phyloP scores from a whole-genome alignment of 2,113 vertebrate genomes.

The Daboia siamensis region DNA sequence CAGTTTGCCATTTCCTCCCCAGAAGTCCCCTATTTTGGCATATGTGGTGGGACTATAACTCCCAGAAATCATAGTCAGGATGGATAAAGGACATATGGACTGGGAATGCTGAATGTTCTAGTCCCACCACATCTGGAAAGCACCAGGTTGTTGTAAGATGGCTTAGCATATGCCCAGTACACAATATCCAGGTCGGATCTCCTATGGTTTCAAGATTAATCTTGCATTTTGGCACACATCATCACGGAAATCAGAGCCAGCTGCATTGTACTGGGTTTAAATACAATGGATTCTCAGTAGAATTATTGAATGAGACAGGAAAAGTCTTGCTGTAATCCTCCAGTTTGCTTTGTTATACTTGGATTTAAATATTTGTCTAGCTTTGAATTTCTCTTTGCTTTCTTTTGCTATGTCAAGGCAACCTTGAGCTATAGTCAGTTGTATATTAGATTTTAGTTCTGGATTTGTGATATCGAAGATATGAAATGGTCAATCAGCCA shows the following conservation, averaged over 20 bases:
- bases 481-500: not conserved
- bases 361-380: not conserved
- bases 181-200: not conserved
- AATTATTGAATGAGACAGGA: not conserved
- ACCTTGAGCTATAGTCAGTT: not conserved
- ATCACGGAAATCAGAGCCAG: not conserved
- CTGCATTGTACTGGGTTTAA: not conserved
- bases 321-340: not conserved
- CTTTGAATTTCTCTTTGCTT: not conserved
- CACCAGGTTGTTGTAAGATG: not conserved
- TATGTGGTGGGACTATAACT: not conserved
- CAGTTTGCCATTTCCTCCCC: not conserved
- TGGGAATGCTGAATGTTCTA: not conserved
- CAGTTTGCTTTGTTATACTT: slow-evolving; percentile 3
- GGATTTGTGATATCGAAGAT: no score
- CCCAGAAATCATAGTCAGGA: not conserved
- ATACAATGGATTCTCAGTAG: not conserved
- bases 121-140: not conserved
- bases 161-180: not conserved
- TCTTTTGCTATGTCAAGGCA: not conserved
- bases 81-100: not conserved
- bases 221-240: not conserved
- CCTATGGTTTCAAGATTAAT: not conserved
- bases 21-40: not conserved
- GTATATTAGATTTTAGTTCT: not conserved